Evolutionary conservation across 2,797 vertebrate species (phyloP), one percentile per base, ranked within the genome.

Genomic region (Smutsia gigantea): DNA sequence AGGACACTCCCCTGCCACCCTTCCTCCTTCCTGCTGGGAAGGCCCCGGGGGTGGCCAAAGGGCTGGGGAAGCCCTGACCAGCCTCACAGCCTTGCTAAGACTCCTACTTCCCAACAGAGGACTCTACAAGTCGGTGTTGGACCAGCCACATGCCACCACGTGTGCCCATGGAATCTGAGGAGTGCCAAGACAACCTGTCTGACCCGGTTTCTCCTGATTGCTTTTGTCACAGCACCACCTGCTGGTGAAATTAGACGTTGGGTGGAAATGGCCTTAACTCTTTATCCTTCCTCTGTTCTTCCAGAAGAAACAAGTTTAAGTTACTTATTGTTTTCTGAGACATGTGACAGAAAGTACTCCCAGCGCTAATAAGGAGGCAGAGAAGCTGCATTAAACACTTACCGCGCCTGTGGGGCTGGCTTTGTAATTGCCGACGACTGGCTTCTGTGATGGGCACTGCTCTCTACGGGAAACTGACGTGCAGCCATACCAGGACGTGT

Each of bases 221-320:
- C 94, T 91, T 95, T 94, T 93, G 87, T 95, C 64, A 25, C 49
- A 95, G 90, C 68, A 14, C 97, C 97, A 94, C 82, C 97, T 97
- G 87, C 95, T 92, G 97, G 95, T 25, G 9, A 75, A 18, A 31
- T 4, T 42, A 31, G 83, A 37, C 51, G 64, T 23, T 0, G 29
- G 31, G 23, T 55, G 27, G 34, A 64, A 77, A 9, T 9, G 37
- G 69, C 15, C 37, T 19, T 31, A 10, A 21, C 5, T 23, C 19
- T 68, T 42, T n/a, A 49, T 23, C 66, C 11, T 75, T 55, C 71
- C 55, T 66, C 9, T 15, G 31, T 15, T 51, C 42, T 90, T 63
- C 78, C n/a, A 12, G 69, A 84, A 82, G 75, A 91, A 90, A 37
- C 57, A 7, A 25, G 25, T 37, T 77, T 46, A 2, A 37, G 18